Conservation (phyloP, 2,888 invertebrate species). For the Cabera pusaria region DNA sequence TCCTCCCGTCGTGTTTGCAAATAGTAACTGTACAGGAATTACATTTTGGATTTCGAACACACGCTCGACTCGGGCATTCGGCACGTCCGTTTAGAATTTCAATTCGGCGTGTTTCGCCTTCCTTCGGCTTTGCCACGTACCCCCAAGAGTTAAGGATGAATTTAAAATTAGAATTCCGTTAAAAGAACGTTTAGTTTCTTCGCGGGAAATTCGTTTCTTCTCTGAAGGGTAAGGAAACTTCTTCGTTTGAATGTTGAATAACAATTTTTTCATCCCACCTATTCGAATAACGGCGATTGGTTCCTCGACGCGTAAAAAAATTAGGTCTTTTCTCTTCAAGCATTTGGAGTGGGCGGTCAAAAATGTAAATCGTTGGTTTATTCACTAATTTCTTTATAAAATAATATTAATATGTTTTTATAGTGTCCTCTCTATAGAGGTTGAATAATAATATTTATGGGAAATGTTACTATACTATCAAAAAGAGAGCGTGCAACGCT, state of each 20-base stretch:
- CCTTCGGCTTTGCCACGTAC: slow-evolving; percentile 61
- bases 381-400: too few species aligned
- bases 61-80: slow-evolving; percentile 50
- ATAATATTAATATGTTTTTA: too few species aligned
- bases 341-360: too few species aligned
- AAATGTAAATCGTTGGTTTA: too few species aligned
- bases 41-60: slow-evolving; percentile 63
- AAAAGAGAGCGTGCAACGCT: too few species aligned
- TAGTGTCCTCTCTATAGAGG: too few species aligned
- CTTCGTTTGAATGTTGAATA: slow-evolving; percentile 12
- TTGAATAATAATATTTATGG: too few species aligned
- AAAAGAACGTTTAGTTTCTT: slow-evolving; percentile 32
- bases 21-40: slow-evolving; percentile 57
- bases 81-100: slow-evolving; percentile 68
- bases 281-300: too few species aligned
- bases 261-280: too few species aligned
- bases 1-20: slow-evolving; percentile 63
- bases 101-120: slow-evolving; percentile 68
- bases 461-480: too few species aligned
- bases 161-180: slow-evolving; percentile 65
- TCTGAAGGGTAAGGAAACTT: slow-evolving; percentile 17
- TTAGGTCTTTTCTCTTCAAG: too few species aligned
- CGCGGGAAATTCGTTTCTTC: slow-evolving; percentile 31
- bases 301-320: too few species aligned
- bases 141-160: slow-evolving; percentile 58